Base-by-base conservation (phyloP, 2,797 vertebrate species). In the Serranus cabrilla region DNA sequence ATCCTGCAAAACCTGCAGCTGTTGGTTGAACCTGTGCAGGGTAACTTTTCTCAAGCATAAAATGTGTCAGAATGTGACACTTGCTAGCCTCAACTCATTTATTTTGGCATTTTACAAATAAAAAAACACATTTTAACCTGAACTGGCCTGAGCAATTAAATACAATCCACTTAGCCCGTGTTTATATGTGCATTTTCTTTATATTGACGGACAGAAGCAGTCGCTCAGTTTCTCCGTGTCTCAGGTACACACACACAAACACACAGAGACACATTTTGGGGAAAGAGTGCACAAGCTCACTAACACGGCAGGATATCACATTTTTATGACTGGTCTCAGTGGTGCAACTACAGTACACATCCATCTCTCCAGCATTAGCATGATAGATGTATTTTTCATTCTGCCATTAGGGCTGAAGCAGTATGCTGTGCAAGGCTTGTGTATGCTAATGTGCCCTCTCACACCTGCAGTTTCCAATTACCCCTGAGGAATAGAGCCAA, bases 381-480 rank as follows among this genome's bases (percentile, higher is more conserved):
- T 91, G 91, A 93, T 93, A 88, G 91, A 93, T 92, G 87, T 92
- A 91, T 92, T 93, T 94, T 93, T 92, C 89, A 73, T 40, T 84
- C 87, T 89, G 88, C 89, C 90, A 92, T 92, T 92, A 93, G 82
- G 72, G 80, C 81, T 86, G 76, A 80, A 80, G 86, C 87, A 70
- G 89, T 87, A 50, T 65, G 84, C 81, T 78, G 88, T 87, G 89
- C 86, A 58, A 85, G 86, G 80, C 85, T 91, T 87, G 78, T 89
- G 89, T 93, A 95, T 95, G 94, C 93, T 95, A 95, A 95, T 95
- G 93, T 90, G 88, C 85, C 92, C 92, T 91, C 91, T 93, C 90
- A 93, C 93, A 95, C 94, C 94, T 95, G 92, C 94, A 95, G 93
- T 93, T 94, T 94, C 90, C 93, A 95, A 95, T 95, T 95, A 95